These are phyloP conservation scores for Euphydryas editha DNA, from an alignment of 2,888 invertebrate genomes.

Conservation along the genomic window DNA sequence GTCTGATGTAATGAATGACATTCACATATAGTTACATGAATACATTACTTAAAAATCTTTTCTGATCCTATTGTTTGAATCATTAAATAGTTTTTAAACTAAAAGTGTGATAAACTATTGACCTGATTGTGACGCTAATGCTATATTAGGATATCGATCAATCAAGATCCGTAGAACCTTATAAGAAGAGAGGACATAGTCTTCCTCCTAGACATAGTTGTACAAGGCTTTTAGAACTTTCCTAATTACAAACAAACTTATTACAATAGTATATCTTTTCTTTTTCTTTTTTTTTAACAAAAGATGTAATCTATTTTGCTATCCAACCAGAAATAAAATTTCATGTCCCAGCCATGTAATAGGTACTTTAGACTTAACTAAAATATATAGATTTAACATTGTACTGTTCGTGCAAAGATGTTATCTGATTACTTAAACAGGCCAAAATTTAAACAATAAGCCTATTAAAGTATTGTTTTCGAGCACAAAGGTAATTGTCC, in stretches of 20 bases:
- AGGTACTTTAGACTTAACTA: too few relatives aligned
- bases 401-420: conserved; percentile 26
- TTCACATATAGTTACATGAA: too few relatives aligned
- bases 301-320: not conserved
- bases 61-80: too few relatives aligned
- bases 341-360: too few relatives aligned
- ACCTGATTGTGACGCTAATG: not conserved
- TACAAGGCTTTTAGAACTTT: conserved; percentile 1
- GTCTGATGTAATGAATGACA: too few relatives aligned
- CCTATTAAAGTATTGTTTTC: conserved; percentile 76
- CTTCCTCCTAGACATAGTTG: conserved; percentile 2
- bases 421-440: conserved; percentile 54
- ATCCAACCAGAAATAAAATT: not conserved
- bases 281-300: not conserved
- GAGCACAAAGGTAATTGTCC: conserved; percentile 73
- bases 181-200: conserved; percentile 12
- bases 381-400: too few relatives aligned
- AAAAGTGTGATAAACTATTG: not conserved
- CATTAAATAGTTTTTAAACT: not conserved
- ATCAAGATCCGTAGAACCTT: conserved; percentile 7
- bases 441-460: conserved; percentile 70
- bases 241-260: not conserved
- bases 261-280: not conserved
- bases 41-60: too few relatives aligned
- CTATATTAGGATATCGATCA: conserved; percentile 7